Evolutionary conservation across 1,140 invertebrate species (phyloP).

Genomic region (Acromyrmex heyeri): DNA sequence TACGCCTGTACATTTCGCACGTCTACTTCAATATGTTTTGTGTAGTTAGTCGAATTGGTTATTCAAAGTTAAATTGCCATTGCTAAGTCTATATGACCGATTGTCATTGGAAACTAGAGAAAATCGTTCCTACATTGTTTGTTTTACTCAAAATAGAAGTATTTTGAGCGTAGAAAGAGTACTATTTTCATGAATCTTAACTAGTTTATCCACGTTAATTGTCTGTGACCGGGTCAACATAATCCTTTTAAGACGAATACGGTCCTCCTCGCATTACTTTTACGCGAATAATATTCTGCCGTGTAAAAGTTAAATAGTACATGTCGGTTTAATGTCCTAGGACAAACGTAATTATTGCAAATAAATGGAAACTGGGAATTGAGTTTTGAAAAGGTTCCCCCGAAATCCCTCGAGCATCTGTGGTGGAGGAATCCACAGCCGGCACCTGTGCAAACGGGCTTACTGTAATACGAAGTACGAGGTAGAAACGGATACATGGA

Average conservation of each 20-base stretch:
- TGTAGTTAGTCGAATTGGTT: conserved; percentile 15
- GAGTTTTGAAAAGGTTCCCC: neutral
- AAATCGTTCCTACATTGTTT: neutral
- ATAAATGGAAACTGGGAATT: conserved; percentile 2
- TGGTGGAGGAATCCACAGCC: neutral
- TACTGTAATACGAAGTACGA: conserved; percentile 15
- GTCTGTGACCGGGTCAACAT: too few species aligned
- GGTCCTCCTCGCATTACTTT: neutral
- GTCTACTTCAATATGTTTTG: conserved; percentile 8
- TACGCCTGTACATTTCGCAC: neutral
- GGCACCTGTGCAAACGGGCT: conserved; percentile 36
- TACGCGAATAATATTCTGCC: neutral
- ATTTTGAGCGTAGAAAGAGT: neutral
- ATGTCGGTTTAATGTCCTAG: neutral
- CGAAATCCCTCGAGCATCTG: neutral
- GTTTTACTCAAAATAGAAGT: neutral
- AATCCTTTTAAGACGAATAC: neutral
- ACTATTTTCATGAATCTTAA: neutral
- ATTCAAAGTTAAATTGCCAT: conserved; percentile 31
- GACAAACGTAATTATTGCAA: conserved; percentile 19
- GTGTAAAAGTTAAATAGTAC: neutral
- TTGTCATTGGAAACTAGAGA: neutral
- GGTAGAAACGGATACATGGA: conserved; percentile 32
- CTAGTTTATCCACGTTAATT: neutral
- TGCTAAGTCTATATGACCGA: conserved; percentile 13